Evolutionary conservation across 2,888 invertebrate genomes (phyloP), one percentile per base, ranked within the genome.

Genomic region (Lithodes maja): DNA sequence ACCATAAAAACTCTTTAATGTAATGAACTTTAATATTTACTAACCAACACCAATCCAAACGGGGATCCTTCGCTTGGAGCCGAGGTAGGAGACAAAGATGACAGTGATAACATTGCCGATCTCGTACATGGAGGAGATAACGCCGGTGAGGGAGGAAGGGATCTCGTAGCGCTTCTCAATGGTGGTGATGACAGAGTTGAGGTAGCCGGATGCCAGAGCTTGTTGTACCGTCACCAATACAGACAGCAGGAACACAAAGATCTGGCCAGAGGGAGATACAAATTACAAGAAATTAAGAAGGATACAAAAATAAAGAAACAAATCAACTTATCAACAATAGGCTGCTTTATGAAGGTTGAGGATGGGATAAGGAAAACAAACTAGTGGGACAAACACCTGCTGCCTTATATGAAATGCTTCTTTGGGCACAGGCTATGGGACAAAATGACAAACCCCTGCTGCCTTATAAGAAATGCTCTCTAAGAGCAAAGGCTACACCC

Each of bases 101-200:
- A 98, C 98, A 69, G 98, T 98, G 93, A 98, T 97, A 92, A 98
- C 97, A 94, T 98, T 98, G 93, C 98, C 98, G 93, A 98, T 97
- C 95, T 98, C 98, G 94, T 98, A 98, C 93, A 98, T 97, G 93
- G 98, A 98, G 89, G 98, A 91, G 92, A 98, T 97, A 93, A 98
- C 95, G 89, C 98, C 98, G 83, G 98, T 98, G 92, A 97, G 96
- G 93, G 97, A 97, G 93, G 98, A 98, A 91, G 98, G 98, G 93
- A 98, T 98, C 94, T 98, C 98, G 92, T 95, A 95, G 79, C 98
- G 96, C 94, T 98, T 98, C 95, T 99, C 98, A 93, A 99, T 98
- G 87, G 98, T 99, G 92, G 98, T 98, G 94, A 99, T 98, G 94
- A 99, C 98, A 94, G 97, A 97, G 94, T 98, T 98, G 92, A 97